Base-by-base conservation (phyloP, 2,113 vertebrate species). In the Microtus richardsoni region DNA sequence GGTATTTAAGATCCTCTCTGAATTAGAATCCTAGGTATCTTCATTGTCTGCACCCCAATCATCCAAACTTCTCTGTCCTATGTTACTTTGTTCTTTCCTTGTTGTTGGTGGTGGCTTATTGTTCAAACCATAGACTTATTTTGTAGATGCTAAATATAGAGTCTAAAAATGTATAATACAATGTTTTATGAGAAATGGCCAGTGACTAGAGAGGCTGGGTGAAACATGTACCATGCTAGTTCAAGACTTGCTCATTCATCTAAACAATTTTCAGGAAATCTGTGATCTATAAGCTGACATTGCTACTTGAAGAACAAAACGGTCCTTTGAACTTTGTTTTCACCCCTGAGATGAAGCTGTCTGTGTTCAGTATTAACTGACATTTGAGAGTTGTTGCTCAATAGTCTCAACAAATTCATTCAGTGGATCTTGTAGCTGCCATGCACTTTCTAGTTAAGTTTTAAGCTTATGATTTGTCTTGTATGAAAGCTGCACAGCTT, bases 321-420 rank as follows among this genome's bases (percentile, higher is more conserved):
- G 5, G 13, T 68, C 49, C 26, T 68, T 84, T 54, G 86, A 93
- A 64, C 49, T 96, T 92, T 77, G 44, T 89, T 96, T 94, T 54
- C 17, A 60, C 68, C 21, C 75, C 62, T 28, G 49, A 84, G 39
- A 91, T 91, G 68, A 94, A 26, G 60, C 62, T 4, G 14, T 62
- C 16, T 44, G 22, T 71, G 21, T 44, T 77, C 70, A 58, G 24
- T 82, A 66, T 80, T 90, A 73, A 77, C 44, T 54, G 92, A 71
- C 47, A 78, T 58, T 90, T 39, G 52, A 86, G 24, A 71, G 70
- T 36, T 52, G n/a, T 66, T 77, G 47, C 78, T 96, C 90, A 49
- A 92, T 28, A 96, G 66, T 77, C 64, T 87, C 52, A 49, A 30
- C 19, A 87, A 75, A 44, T 91, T 95, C 60, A 70, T 33, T 47